Conservation (phyloP, 2,113 vertebrate species). For the Rynchops niger region DNA sequence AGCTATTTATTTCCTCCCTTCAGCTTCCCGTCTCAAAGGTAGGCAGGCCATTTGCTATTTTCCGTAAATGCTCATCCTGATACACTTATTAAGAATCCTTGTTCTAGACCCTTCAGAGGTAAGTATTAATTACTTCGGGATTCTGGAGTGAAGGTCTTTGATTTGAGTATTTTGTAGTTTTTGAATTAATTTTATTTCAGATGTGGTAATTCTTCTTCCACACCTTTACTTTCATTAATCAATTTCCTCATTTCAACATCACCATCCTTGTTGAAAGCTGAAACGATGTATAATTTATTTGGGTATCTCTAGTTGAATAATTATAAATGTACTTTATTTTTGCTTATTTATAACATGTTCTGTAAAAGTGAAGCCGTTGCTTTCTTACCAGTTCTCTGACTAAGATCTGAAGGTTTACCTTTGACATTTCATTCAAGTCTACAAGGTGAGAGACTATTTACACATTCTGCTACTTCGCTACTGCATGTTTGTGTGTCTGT, state of each 20-base stretch:
- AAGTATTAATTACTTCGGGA: not conserved
- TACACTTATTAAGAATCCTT: not conserved
- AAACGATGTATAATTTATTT: not conserved
- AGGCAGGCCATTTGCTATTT: not conserved
- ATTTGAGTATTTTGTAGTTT: not conserved
- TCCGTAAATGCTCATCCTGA: not conserved
- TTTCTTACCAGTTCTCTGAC: not conserved
- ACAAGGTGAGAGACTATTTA: not conserved
- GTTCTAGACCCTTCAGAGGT: not conserved
- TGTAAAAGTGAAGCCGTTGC: not conserved
- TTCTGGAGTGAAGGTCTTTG: not conserved
- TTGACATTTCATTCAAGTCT: not conserved
- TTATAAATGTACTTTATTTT: not conserved
- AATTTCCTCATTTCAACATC: not conserved
- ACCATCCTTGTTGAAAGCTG: not conserved
- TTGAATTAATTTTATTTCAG: not conserved
- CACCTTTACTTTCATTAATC: not conserved
- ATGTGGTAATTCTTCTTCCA: not conserved
- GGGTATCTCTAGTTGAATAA: not conserved
- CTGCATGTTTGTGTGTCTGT: not conserved
- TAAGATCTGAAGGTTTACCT: not conserved
- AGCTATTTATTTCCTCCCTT: not conserved
- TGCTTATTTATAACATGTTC: not conserved
- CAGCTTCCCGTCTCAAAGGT: not conserved
- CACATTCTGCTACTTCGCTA: not conserved